Conservation (phyloP, 2,113 vertebrate species). For the Bubo blakistoni region DNA sequence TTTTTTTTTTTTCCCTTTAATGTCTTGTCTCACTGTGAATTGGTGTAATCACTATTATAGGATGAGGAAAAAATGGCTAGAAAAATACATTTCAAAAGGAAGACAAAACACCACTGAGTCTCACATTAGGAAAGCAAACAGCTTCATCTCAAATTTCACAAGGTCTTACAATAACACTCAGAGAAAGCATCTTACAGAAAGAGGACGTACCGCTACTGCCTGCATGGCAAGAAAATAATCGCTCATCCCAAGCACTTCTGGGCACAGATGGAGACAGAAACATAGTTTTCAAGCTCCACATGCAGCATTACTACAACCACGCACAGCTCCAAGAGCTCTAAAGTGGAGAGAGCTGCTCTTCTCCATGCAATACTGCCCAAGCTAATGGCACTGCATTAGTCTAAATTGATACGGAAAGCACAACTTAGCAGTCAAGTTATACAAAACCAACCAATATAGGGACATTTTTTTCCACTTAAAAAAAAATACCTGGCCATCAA, state of each 20-base stretch:
- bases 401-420: rapidly evolving
- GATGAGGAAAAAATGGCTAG: background rate
- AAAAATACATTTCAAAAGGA: background rate
- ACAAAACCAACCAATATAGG: background rate
- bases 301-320: background rate
- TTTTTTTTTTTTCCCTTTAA: background rate
- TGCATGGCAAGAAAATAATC: background rate
- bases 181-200: background rate
- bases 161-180: background rate
- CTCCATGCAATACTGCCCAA: rapidly evolving
- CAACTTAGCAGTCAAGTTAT: background rate
- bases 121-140: background rate
- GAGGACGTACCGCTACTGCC: rapidly evolving
- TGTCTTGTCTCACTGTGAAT: background rate
- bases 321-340: background rate
- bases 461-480: too few relatives aligned
- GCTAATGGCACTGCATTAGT: rapidly evolving
- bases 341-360: background rate
- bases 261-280: background rate
- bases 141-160: background rate
- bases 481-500: background rate
- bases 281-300: rapidly evolving
- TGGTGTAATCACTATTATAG: background rate
- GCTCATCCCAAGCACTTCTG: background rate
- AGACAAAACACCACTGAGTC: background rate